Conservation (phyloP, 1,140 invertebrate genomes). For the Drusus annulatus region DNA sequence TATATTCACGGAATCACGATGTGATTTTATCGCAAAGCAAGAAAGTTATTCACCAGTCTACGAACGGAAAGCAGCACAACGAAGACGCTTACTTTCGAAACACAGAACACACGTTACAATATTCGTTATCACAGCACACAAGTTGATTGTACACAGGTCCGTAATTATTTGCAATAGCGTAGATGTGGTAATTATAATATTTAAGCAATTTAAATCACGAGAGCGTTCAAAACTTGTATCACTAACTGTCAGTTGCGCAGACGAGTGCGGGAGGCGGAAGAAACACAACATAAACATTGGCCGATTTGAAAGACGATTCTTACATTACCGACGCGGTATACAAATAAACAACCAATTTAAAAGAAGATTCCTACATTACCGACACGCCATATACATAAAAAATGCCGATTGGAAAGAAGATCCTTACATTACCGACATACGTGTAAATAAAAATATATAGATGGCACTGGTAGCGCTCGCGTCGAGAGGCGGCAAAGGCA, state of each 20-base stretch:
- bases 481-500: slow-evolving; percentile 7
- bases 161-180: too few relatives aligned
- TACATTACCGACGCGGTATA: slow-evolving; percentile 29
- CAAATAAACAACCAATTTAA: neutral
- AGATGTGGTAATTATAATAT: too few relatives aligned
- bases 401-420: too few relatives aligned
- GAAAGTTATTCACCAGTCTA: slow-evolving; percentile 4
- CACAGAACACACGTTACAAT: neutral
- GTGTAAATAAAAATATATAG: neutral
- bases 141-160: neutral
- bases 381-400: too few relatives aligned
- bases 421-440: too few relatives aligned
- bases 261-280: slow-evolving; percentile 35
- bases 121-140: neutral
- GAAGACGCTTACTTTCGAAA: slow-evolving; percentile 31
- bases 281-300: slow-evolving; percentile 44
- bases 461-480: slow-evolving; percentile 6
- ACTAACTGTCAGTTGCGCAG: slow-evolving; percentile 43
- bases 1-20: slow-evolving; percentile 2
- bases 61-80: neutral
- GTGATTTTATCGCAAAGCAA: slow-evolving; percentile 4
- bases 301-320: neutral
- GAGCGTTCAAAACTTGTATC: slow-evolving; percentile 29
- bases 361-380: too few relatives aligned
- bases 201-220: neutral